Evolutionary conservation across 2,113 vertebrate genomes (phyloP).

Genomic region (Ophthalmolycus amberensis): DNA sequence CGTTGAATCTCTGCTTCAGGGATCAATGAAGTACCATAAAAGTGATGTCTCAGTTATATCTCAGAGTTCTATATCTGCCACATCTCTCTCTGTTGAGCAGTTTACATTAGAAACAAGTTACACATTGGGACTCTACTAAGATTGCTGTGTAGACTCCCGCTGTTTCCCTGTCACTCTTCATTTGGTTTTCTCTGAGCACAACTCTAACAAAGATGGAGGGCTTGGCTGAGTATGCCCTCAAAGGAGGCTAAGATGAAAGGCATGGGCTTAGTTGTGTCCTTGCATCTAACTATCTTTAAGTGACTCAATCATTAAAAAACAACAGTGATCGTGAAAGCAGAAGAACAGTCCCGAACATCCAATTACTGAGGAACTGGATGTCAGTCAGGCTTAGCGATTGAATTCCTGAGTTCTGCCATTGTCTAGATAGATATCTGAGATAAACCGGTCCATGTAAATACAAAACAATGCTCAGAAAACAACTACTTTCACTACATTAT

Average conservation of each 20-base stretch:
- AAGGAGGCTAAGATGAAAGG: slow-evolving; percentile 53
- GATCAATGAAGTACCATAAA: slow-evolving; percentile 23
- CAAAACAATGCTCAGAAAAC: not conserved
- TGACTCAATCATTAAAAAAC: slow-evolving; percentile 47
- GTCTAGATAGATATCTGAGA: not conserved
- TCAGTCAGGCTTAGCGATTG: slow-evolving; percentile 22
- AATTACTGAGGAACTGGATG: slow-evolving; percentile 43
- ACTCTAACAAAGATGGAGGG: slow-evolving; percentile 44
- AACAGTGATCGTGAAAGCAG: slow-evolving; percentile 24
- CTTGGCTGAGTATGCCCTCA: slow-evolving; percentile 33
- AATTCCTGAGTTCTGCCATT: slow-evolving; percentile 8
- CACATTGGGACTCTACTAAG: slow-evolving; percentile 43
- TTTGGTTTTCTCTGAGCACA: slow-evolving; percentile 55
- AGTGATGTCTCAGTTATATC: slow-evolving; percentile 27
- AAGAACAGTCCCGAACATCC: slow-evolving; percentile 34
- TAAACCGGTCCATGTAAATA: not conserved
- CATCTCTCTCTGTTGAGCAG: slow-evolving; percentile 15
- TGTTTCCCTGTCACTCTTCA: slow-evolving; percentile 61
- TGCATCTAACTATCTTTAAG: slow-evolving; percentile 42
- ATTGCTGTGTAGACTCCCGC: slow-evolving; percentile 55
- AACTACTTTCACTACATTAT: not conserved
- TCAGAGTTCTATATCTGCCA: slow-evolving; percentile 7
- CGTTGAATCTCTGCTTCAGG: slow-evolving; percentile 5
- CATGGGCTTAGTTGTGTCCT: slow-evolving; percentile 41
- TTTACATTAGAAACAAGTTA: slow-evolving; percentile 31